Conservation (phyloP, 1,140 invertebrate genomes). For the Protaetia brevitarsis region DNA sequence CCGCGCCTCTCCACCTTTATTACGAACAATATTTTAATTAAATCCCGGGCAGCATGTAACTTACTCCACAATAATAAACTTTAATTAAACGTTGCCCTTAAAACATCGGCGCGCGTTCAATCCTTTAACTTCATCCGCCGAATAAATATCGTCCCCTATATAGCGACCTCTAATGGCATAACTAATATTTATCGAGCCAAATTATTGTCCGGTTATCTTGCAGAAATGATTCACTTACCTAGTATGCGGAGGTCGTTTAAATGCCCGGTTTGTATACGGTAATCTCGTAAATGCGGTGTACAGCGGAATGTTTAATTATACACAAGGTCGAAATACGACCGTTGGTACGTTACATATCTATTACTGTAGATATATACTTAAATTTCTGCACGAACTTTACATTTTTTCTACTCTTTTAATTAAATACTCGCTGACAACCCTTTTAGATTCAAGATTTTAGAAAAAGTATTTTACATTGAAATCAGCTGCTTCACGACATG, state of each 20-base stretch:
- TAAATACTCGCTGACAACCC: no score
- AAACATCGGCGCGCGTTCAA: background rate
- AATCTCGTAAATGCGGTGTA: background rate
- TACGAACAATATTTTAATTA: conserved; percentile 17
- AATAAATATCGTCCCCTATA: background rate
- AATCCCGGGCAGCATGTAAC: background rate
- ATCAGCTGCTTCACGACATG: no score
- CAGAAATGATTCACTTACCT: conserved; percentile 11
- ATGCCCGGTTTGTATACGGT: background rate
- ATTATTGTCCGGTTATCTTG: conserved; percentile 12
- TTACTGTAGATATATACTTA: no score
- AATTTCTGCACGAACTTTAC: no score
- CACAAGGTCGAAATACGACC: background rate
- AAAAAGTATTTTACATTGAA: no score
- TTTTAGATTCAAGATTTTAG: no score
- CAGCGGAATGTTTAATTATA: conserved; percentile 11
- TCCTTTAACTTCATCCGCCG: background rate
- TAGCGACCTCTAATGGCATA: background rate
- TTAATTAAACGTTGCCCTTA: background rate
- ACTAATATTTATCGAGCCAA: conserved; percentile 14
- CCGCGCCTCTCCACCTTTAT: background rate
- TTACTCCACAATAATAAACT: background rate
- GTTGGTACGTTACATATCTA: no score
- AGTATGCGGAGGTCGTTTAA: background rate
- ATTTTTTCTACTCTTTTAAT: no score